Base-by-base conservation (phyloP, 2,113 vertebrate genomes). In the Diadophis punctatus region DNA sequence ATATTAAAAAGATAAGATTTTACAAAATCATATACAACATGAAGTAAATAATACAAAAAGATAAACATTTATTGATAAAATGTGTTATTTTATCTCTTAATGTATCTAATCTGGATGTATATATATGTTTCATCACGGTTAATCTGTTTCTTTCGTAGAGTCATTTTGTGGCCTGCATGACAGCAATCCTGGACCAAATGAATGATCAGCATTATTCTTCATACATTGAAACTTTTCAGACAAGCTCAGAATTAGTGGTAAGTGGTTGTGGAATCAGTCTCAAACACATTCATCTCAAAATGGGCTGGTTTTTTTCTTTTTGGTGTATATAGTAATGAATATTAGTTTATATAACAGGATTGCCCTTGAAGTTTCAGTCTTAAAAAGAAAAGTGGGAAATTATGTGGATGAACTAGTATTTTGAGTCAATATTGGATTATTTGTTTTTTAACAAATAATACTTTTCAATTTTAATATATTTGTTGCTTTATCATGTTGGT, bases 91-190 rank as follows among this genome's bases (percentile, higher is more conserved):
- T 51, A 14, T 51, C 11, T 46, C 52, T 7, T 30, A 22, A 18
- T 25, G 18, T 23, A 51, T 25, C 30, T 20, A 27, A 18, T 20
- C 4, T 74, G 1, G 9, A 18, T 56, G 12, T 92, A 25, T 8
- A 12, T 63, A 60, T 92, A 30, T 3, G 8, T 86, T 60, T 88
- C 51, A 46, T 58, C 92, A 68, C 10, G 68, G 8, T 89, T 93
- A 93, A 91, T 92, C 80, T 18, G 89, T 91, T 43, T 97, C 95
- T 94, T 87, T 97, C 96, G 27, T 94, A 99, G 99, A 99, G 99
- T 96, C 98, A 98, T 93, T 99, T 99, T 95, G 99, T 99, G 92
- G 99, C 99, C 0, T 99, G 99, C 93, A 99, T 99, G 99, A 99
- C 99, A 48, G 99, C 99, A 0, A 99, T 99, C 95, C 97, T 99